These are phyloP conservation scores for Metridium senile DNA, from an alignment of 92 coral and sea anemone genomes.

Conservation along the genomic window DNA sequence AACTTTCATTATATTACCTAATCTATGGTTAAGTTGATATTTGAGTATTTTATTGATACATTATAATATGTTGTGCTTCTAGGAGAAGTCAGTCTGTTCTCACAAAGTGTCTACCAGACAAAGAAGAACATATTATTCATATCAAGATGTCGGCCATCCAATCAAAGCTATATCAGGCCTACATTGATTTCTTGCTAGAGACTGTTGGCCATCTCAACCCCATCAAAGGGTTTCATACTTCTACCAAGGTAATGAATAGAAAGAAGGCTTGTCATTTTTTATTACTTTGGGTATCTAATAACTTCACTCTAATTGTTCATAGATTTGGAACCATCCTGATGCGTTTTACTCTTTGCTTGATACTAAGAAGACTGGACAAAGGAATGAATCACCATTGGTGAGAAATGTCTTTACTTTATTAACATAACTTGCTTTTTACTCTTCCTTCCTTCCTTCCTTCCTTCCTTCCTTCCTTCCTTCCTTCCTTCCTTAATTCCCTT, in stretches of 20 bases:
- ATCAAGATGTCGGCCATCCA: slow-evolving; percentile 85
- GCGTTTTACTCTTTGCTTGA: slow-evolving; percentile 75
- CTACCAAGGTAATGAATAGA: slow-evolving; percentile 74
- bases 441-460: background rate
- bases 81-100: slow-evolving; percentile 95
- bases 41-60: background rate
- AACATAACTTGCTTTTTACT: background rate
- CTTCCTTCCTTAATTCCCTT: background rate
- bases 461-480: background rate
- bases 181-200: slow-evolving; percentile 52
- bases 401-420: slow-evolving; percentile 3
- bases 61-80: no score
- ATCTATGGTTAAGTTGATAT: no score
- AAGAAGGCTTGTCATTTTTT: background rate
- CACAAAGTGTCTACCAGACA: slow-evolving; percentile 65
- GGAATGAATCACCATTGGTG: slow-evolving; percentile 93
- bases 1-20: no score
- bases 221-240: slow-evolving; percentile 83
- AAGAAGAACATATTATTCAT: slow-evolving; percentile 82
- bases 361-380: slow-evolving; percentile 52
- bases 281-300: background rate
- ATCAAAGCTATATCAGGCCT: slow-evolving; percentile 71
- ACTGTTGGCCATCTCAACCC: slow-evolving; percentile 88
- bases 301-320: background rate
- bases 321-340: slow-evolving; percentile 99